These are phyloP conservation scores for Ennomos fuscantarius DNA, from an alignment of 2,888 invertebrate genomes.

Conservation along the genomic window DNA sequence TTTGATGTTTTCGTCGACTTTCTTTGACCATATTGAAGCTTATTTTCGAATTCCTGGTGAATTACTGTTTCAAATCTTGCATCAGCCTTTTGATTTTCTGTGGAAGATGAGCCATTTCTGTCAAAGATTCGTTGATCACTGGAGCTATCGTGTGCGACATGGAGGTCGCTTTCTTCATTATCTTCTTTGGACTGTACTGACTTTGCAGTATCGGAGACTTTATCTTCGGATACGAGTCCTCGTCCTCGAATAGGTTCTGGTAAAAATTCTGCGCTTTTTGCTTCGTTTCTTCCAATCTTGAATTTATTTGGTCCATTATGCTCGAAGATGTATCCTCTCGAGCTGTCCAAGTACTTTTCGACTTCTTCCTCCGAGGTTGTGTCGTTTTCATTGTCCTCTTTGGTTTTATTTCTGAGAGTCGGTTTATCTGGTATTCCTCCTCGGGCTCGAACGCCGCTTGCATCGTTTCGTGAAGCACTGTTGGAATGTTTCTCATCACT, in stretches of 20 bases:
- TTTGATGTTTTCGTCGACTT: slow-evolving; percentile 40
- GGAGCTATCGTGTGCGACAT: slow-evolving; percentile 68
- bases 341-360: slow-evolving; percentile 28
- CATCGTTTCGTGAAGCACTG: slow-evolving; percentile 73
- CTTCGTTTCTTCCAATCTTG: slow-evolving; percentile 64
- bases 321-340: slow-evolving; percentile 53
- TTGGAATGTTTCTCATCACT: slow-evolving; percentile 71
- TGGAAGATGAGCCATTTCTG: slow-evolving; percentile 71
- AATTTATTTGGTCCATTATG: slow-evolving; percentile 37
- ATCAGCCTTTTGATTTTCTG: slow-evolving; percentile 72
- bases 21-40: slow-evolving; percentile 10
- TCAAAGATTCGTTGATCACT: slow-evolving; percentile 71
- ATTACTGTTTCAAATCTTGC: slow-evolving; percentile 68
- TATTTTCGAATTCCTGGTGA: slow-evolving; percentile 3
- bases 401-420: slow-evolving; percentile 49
- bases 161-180: slow-evolving; percentile 63
- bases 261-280: slow-evolving; percentile 69
- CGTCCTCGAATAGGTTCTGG: slow-evolving; percentile 71
- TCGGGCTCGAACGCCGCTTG: slow-evolving; percentile 66
- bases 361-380: slow-evolving; percentile 22
- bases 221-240: slow-evolving; percentile 60
- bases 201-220: slow-evolving; percentile 55
- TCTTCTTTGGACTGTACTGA: slow-evolving; percentile 61
- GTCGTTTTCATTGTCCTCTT: slow-evolving; percentile 35
- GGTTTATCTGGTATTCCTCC: slow-evolving; percentile 51